Conservation (phyloP, 92 coral and sea anemone genomes). For the Nematostella vectensis region DNA sequence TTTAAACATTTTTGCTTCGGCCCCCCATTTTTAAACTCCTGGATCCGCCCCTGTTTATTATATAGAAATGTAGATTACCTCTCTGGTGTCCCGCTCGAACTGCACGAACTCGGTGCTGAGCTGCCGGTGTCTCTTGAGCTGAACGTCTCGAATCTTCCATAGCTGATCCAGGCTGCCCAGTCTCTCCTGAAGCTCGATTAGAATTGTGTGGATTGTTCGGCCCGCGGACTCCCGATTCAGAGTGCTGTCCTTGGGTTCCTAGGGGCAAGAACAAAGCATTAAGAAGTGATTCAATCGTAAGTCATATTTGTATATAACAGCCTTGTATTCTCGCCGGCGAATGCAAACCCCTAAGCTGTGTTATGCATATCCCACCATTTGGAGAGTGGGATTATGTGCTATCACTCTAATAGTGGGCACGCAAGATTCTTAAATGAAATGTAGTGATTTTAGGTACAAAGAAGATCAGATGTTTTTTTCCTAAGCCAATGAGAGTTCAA, state of each 20-base stretch:
- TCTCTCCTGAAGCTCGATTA: constrained; percentile 73
- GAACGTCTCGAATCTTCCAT: constrained; percentile 87
- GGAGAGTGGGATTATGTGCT: too few relatives aligned
- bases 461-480: too few relatives aligned
- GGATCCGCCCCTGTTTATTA: too few relatives aligned
- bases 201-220: constrained; percentile 58
- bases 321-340: too few relatives aligned
- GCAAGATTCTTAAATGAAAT: too few relatives aligned
- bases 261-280: constrained; percentile 2
- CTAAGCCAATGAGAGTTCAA: constrained; percentile 1
- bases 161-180: constrained; percentile 79
- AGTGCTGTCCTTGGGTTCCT: constrained; percentile 74
- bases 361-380: too few relatives aligned
- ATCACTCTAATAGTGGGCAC: too few relatives aligned
- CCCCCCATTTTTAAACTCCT: too few relatives aligned
- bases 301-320: too few relatives aligned
- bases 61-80: constrained; percentile 62
- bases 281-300: background rate
- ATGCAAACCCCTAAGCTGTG: too few relatives aligned
- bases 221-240: constrained; percentile 84
- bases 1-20: too few relatives aligned
- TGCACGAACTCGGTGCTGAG: constrained; percentile 85
- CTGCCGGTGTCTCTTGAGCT: constrained; percentile 62
- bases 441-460: too few relatives aligned
- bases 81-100: constrained; percentile 90